phyloP scores from a whole-genome alignment of 2,888 invertebrate genomes.

The Mesodorylaimus sp. region DNA sequence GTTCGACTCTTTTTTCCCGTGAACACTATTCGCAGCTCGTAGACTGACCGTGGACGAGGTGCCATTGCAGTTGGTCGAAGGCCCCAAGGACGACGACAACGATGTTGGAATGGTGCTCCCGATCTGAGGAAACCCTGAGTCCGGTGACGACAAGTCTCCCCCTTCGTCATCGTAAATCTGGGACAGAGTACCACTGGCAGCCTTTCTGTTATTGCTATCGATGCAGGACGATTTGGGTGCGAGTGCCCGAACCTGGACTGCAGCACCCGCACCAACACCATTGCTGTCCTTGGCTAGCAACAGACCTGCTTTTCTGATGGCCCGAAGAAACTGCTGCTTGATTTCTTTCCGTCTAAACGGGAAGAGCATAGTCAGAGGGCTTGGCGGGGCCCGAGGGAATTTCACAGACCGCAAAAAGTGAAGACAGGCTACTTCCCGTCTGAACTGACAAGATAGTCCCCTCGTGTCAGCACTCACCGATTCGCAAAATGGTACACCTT shows the following conservation, averaged over 20 bases:
- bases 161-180: neutral
- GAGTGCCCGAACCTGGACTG: neutral
- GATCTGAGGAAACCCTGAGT: slow-evolving; percentile 1
- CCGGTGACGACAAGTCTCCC: slow-evolving; percentile 4
- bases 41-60: neutral
- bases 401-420: too few species aligned
- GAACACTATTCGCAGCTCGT: neutral
- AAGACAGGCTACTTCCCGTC: too few species aligned
- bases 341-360: slow-evolving; percentile 5
- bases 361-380: too few species aligned
- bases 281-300: neutral
- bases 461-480: slow-evolving; percentile 3
- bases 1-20: neutral
- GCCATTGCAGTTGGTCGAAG: neutral
- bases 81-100: neutral
- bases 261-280: neutral
- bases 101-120: neutral
- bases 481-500: slow-evolving; percentile 11
- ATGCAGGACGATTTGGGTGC: neutral
- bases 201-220: too few species aligned
- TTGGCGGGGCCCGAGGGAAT: too few species aligned
- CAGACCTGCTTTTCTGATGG: slow-evolving; percentile 11
- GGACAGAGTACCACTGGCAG: neutral
- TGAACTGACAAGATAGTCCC: too few species aligned
- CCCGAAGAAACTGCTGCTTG: slow-evolving; percentile 12